Base-by-base conservation (phyloP, 2,888 invertebrate species). In the Cylindroiulus punctatus region DNA sequence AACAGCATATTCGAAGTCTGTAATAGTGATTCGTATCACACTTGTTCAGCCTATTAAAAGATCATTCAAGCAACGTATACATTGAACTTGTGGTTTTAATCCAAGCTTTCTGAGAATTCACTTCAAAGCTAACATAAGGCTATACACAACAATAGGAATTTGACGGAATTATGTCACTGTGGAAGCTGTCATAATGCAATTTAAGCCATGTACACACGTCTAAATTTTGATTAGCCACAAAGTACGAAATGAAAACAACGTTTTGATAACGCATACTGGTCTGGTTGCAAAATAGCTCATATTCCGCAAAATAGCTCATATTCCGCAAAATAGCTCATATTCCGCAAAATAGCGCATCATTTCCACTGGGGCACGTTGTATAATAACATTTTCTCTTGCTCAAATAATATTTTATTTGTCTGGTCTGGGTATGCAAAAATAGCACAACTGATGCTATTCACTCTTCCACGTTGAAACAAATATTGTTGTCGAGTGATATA, bases 191-290 rank as follows among this genome's bases (percentile, higher is more conserved):
- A 76, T 30, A 76, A 76, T 76, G 30, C 30, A 76, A 76, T 76
- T 76, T 30, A 10, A 12, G 30, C 26, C 14, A 3, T 76, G 30
- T 17, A 17, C 30, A 76, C 7, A n/a, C n/a, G n/a, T n/a, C n/a
- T n/a, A n/a, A n/a, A n/a, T 76, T 76, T 76, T 76, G 76, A 32
- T 76, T 76, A 30, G 14, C 14, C 76, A 17, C 76, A 30, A 76
- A 76, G 76, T 76, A 76, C 30, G 30, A 5, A 30, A 32, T 76
- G 5, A 14, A 26, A 26, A 14, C 26, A 76, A 76, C 57, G 57
- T 22, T 5, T 65, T 3, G 22, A 30, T 52, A 3, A 22, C 8
- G 19, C 19, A 26, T 65, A n/a, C 26, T 26, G n/a, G 65, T 22
- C 26, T 65, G 26, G 26, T 12, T 10, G 22, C n/a, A 57, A 22